Evolutionary conservation across 2,113 vertebrate species (phyloP), one percentile per base, ranked within the genome.

Genomic region (Phycodurus eques): DNA sequence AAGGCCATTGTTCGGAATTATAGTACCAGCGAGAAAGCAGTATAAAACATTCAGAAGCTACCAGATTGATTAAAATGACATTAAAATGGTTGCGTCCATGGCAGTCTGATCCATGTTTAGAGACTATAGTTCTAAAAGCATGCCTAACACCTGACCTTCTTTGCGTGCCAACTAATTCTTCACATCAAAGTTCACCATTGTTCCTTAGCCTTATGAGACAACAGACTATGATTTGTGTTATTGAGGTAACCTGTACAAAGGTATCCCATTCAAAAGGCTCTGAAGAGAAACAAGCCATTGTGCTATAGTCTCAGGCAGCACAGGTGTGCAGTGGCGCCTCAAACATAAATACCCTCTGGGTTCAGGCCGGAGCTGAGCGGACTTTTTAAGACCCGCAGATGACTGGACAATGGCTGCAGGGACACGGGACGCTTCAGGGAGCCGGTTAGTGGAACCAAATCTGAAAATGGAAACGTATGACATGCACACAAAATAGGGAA

Each of bases 311-410:
- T 8, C 9, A 10, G 20, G 15, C n/a, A 35, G 56, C 56, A 75
- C 66, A 76, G 22, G 8, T 1, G 3, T 51, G 14, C 42, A 39
- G 42, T 35, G 56, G n/a, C 54, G 56, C 71, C 82, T 96, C 91
- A 99, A 88, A 99, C 98, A 15, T 99, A 98, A 88, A 99, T 99
- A 67, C 97, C 98, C 86, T 98, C 97, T 0, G 98, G 98, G 87
- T 99, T 99, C 75, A 98, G 95, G 59, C 94, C 94, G 44, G 96
- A 95, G 0, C 93, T 94, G 70, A 96, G 87, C 4, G 96, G 94
- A 68, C 93, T 97, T 84, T 96, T 96, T 8, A 98, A 94, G 77
- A 96, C 94, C 17, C 95, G 95, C 12, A 98, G 94, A 78, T 96
- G 96, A 76, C 94, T 94, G 73, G 95, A 94, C 68, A 94, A 91